Base-by-base conservation (phyloP, 2,113 vertebrate species). In the Columbina picui region DNA sequence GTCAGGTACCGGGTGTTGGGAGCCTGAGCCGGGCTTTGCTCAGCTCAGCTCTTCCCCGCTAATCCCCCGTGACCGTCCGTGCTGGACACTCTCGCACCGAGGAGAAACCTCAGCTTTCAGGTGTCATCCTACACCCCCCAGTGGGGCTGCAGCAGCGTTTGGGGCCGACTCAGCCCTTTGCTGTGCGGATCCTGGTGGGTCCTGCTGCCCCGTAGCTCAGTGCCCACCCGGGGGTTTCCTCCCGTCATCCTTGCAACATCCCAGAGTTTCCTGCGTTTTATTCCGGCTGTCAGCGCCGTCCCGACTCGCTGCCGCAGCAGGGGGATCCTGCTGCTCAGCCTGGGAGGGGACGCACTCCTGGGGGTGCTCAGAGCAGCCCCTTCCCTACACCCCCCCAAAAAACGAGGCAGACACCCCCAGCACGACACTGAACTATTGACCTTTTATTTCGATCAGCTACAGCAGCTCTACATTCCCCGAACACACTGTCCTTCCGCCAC, bases 371-470 rank as follows among this genome's bases (percentile, higher is more conserved):
- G 12, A n/a, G n/a, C 45, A 50, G 29, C 26, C 21, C 3, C 2
- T 10, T 7, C 27, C 30, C 52, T 0, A 6, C 57, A 14, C 47
- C 56, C 59, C 45, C n/a, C 41, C 50, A 76, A 67, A 57, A 85
- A 36, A 5, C 0, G 26, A 89, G n/a, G 49, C 10, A 0, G 26
- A 87, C 12, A 3, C 36, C 9, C 10, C 49, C 5, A 1, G 36
- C 60, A 61, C 19, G 18, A 93, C 74, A 87, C 80, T 10, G 83
- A 95, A 94, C 92, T 94, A 96, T 3, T 55, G 77, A 95, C 80
- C 56, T 79, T 82, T 97, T 94, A 96, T 96, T 97, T 96, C 93
- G 61, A 88, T 88, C 92, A 61, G 91, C 91, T 90, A 94, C 85
- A 89, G 92, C 94, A 93, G 96, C 92, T 96, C 93, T 78, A 84